Evolutionary conservation across 35 echinoderm and acorn worm genomes (phyloP).

Genomic region (Stichopus chloronotus): DNA sequence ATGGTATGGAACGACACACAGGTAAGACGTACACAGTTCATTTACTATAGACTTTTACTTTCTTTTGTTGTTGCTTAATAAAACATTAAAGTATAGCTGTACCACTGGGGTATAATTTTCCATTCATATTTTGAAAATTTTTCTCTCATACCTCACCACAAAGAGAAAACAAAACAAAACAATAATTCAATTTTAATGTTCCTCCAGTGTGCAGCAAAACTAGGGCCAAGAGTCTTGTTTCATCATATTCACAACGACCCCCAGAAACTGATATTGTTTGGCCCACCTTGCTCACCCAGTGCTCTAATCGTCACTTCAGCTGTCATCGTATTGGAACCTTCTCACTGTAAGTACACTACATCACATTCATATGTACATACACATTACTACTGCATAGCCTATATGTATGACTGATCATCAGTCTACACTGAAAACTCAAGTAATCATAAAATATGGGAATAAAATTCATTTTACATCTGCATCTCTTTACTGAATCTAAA

Average conservation of each 20-base stretch:
- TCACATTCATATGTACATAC: background rate
- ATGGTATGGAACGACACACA: constrained; percentile 68
- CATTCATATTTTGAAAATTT: background rate
- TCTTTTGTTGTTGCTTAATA: background rate
- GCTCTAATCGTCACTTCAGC: background rate
- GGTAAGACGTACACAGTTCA: constrained; percentile 55
- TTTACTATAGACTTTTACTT: background rate
- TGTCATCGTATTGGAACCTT: constrained; percentile 18
- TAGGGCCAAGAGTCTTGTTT: background rate
- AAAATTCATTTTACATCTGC: background rate
- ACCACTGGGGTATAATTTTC: background rate
- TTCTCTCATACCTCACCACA: background rate
- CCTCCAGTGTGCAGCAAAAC: background rate
- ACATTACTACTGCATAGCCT: background rate
- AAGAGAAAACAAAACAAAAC: no score
- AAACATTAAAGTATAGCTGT: background rate
- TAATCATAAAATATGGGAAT: background rate
- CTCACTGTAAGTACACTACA: background rate
- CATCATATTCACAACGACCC: background rate
- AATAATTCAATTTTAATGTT: background rate
- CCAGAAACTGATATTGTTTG: background rate
- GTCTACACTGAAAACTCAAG: background rate
- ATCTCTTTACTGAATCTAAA: no score
- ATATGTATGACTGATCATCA: background rate
- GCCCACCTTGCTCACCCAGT: background rate